Evolutionary conservation across 2,797 vertebrate species (phyloP).

Genomic region (Danio tinwini): DNA sequence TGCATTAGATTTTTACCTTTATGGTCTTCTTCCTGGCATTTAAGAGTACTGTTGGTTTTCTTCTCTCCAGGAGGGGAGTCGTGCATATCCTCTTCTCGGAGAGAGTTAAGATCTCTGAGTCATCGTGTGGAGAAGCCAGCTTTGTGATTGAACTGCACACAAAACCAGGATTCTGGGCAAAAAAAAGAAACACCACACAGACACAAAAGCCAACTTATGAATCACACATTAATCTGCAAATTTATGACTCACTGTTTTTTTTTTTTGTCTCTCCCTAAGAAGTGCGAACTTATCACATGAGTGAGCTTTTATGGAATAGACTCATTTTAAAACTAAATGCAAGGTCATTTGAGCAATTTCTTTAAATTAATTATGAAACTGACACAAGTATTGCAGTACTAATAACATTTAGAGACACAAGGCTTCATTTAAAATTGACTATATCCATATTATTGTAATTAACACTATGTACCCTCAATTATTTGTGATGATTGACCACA

Average conservation of each 20-base stretch:
- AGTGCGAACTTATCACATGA: neutral
- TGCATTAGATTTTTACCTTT: neutral
- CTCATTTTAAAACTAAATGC: neutral
- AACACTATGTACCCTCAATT: too few relatives aligned
- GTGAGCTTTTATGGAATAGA: conserved; percentile 19
- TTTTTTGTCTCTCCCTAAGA: neutral
- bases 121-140: conserved; percentile 36
- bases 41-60: neutral
- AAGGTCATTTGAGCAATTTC: neutral
- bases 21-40: neutral
- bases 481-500: too few relatives aligned
- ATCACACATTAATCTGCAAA: conserved; percentile 51
- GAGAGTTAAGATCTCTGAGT: conserved; percentile 30
- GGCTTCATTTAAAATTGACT: too few relatives aligned
- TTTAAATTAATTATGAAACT: neutral
- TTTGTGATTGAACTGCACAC: conserved; percentile 44
- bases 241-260: conserved; percentile 26
- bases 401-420: too few relatives aligned
- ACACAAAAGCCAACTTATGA: conserved; percentile 49
- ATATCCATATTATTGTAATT: too few relatives aligned
- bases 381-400: neutral
- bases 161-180: conserved; percentile 60
- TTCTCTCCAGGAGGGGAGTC: conserved; percentile 15
- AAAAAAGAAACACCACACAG: conserved; percentile 57
- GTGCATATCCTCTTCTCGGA: neutral